Conservation (phyloP, 2,113 vertebrate genomes). For the Ptyas mucosa region DNA sequence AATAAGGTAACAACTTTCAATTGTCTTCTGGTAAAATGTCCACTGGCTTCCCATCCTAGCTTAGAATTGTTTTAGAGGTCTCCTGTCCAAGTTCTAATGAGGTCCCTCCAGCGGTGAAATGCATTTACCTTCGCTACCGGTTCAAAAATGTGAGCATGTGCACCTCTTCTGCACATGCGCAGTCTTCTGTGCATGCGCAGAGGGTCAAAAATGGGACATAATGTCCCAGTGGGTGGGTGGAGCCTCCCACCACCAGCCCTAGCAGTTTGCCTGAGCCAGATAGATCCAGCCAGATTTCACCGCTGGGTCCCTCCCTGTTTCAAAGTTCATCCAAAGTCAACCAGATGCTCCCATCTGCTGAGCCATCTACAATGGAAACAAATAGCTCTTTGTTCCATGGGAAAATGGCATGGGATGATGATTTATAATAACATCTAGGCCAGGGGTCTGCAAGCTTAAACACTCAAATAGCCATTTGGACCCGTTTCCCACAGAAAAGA, state of each 20-base stretch:
- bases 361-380: not conserved
- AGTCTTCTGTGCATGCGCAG: no score
- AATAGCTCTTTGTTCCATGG: not conserved
- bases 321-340: not conserved
- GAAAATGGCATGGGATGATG: not conserved
- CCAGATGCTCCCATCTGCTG: not conserved
- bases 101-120: not conserved
- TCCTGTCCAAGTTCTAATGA: not conserved
- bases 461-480: no score
- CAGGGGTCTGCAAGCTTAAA: no score
- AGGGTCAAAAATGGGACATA: no score
- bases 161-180: no score
- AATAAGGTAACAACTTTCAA: not conserved
- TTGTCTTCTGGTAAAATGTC: not conserved
- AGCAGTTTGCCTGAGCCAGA: no score
- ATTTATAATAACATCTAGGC: not conserved
- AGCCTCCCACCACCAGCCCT: no score
- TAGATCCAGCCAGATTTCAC: no score
- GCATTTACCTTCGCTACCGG: no score
- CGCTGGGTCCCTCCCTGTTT: not conserved
- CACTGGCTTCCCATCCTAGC: not conserved
- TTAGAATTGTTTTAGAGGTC: not conserved
- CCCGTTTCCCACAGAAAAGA: no score
- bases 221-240: no score
- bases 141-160: no score